A percentile compares a stretch with the other conserved stretches of the same genome.
phyloP scores from a whole-genome alignment of 1,140 invertebrate genomes.

The Paraescarpia echinospica region DNA sequence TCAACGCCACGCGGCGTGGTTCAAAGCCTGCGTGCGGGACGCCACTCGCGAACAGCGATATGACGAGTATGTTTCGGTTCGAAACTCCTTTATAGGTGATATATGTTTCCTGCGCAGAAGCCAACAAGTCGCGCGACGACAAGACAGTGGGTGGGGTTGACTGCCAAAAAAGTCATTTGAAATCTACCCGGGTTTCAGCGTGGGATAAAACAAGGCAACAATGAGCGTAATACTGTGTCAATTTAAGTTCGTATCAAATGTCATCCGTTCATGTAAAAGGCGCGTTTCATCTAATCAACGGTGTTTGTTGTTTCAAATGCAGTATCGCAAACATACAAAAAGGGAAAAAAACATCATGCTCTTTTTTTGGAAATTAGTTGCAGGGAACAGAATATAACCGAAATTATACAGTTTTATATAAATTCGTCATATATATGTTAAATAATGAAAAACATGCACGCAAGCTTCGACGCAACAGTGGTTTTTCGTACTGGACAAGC shows the following conservation, averaged over 20 bases:
- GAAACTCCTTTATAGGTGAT: not conserved
- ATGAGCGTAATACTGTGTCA: not conserved
- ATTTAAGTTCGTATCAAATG: not conserved
- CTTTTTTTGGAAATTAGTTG: too few relatives aligned
- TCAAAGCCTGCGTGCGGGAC: not conserved
- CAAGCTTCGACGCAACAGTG: too few relatives aligned
- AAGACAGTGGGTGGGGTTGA: not conserved
- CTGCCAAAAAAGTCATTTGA: too few relatives aligned
- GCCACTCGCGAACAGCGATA: not conserved
- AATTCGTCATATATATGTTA: too few relatives aligned
- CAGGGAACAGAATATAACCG: too few relatives aligned
- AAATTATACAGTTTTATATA: too few relatives aligned
- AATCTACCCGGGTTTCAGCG: not conserved
- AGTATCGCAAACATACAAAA: not conserved
- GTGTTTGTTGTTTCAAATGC: too few relatives aligned
- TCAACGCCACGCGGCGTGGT: not conserved
- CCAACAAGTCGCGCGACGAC: not conserved
- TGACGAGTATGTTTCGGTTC: not conserved
- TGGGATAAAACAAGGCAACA: not conserved
- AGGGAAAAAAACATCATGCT: too few relatives aligned
- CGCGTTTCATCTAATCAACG: too few relatives aligned
- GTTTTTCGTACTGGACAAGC: too few relatives aligned
- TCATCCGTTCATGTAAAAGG: not conserved
- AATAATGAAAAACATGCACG: too few relatives aligned
- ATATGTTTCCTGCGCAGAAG: not conserved